Evolutionary conservation across 2,888 invertebrate genomes (phyloP).

Genomic region (Polylopha cassiicola): DNA sequence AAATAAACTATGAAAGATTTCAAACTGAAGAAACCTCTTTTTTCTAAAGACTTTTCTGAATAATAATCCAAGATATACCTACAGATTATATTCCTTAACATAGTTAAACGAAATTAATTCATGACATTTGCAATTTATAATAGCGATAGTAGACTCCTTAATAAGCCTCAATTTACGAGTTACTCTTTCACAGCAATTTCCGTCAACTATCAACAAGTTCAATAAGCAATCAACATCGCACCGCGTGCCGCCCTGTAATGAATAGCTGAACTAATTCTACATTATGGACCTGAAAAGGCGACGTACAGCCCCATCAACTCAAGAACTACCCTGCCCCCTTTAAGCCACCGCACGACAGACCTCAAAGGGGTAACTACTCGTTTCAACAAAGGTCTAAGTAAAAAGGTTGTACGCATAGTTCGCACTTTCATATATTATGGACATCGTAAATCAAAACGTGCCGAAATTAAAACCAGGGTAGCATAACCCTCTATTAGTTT

Average conservation of each 20-base stretch:
- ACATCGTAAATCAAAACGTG: constrained; percentile 65
- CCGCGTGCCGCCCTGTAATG: constrained; percentile 51
- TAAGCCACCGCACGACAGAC: constrained; percentile 19
- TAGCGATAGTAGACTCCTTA: too few relatives aligned
- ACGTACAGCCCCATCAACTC: constrained; percentile 38
- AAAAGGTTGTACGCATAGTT: constrained; percentile 54
- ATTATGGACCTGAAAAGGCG: constrained; percentile 53
- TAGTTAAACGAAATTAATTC: too few relatives aligned
- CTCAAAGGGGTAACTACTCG: constrained; percentile 34
- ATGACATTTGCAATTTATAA: too few relatives aligned
- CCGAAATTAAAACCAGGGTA: constrained; percentile 65
- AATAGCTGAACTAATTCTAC: constrained; percentile 59
- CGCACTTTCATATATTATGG: constrained; percentile 62
- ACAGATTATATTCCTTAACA: too few relatives aligned
- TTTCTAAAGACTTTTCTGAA: too few relatives aligned
- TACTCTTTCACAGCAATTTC: constrained; percentile 35
- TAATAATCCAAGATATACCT: too few relatives aligned
- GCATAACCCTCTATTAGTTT: constrained; percentile 59
- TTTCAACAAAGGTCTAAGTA: constrained; percentile 44
- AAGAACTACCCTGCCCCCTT: constrained; percentile 37
- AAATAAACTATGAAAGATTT: too few relatives aligned
- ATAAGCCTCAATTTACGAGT: constrained; percentile 20
- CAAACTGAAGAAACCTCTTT: too few relatives aligned
- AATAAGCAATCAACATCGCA: constrained; percentile 59
- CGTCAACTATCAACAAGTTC: constrained; percentile 51